Conservation (phyloP, 2,888 invertebrate species). For the Orchesellides sinensis region DNA sequence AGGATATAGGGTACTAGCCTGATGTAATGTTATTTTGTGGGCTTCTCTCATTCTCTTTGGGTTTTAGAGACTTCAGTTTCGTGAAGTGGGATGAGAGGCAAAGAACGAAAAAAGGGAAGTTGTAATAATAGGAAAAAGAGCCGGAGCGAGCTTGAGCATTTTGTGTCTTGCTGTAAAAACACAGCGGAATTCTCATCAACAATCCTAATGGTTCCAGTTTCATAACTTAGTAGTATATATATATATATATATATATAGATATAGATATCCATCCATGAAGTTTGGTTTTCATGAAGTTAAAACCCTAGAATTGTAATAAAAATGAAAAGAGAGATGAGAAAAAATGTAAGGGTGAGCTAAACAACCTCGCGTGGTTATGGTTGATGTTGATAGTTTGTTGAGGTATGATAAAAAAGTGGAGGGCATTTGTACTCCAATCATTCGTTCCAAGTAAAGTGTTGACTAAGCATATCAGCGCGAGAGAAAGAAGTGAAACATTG, state of each 20-base stretch:
- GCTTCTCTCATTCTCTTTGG: no score
- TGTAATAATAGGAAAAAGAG: constrained; percentile 46
- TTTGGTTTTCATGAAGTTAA: constrained; percentile 21
- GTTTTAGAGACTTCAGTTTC: background rate
- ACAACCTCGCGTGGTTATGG: constrained; percentile 56
- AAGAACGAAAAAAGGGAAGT: constrained; percentile 48
- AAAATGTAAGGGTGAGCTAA: constrained; percentile 59
- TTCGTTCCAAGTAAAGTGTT: constrained; percentile 58
- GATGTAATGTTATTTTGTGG: no score
- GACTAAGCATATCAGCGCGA: constrained; percentile 54
- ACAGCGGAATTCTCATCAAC: constrained; percentile 39
- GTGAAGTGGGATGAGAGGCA: background rate
- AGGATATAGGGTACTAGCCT: no score
- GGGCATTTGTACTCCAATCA: constrained; percentile 65
- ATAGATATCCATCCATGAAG: background rate
- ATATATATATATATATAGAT: constrained; percentile 23
- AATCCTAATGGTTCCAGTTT: constrained; percentile 29
- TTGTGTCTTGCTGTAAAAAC: constrained; percentile 42
- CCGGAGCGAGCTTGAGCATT: constrained; percentile 38
- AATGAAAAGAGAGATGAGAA: constrained; percentile 37
- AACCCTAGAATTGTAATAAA: constrained; percentile 63
- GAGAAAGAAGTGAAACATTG: constrained; percentile 56
- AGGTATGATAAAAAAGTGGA: constrained; percentile 60
- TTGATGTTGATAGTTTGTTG: constrained; percentile 45
- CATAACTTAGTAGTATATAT: background rate